These are phyloP conservation scores for Odontothrips loti DNA, from an alignment of 2,888 invertebrate genomes.

Conservation along the genomic window DNA sequence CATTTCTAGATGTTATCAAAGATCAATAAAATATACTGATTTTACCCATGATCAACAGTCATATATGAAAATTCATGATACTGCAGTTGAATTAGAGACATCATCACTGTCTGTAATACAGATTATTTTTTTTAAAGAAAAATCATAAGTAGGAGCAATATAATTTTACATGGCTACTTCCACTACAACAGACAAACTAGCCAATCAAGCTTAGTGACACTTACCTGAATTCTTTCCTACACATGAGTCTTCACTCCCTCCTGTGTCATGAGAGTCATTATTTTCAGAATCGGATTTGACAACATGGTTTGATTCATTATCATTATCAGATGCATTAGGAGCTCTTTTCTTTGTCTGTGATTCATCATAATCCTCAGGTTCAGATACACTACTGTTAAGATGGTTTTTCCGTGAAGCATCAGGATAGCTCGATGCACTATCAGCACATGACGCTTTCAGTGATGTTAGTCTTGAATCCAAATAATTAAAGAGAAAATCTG, in stretches of 20 bases:
- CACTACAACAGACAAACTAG: neutral
- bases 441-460: constrained; percentile 33
- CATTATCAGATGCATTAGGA: neutral
- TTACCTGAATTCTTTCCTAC: constrained; percentile 13
- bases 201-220: neutral
- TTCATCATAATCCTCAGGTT: neutral
- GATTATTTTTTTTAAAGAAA: neutral
- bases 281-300: neutral
- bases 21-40: neutral
- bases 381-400: neutral
- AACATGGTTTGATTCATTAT: neutral
- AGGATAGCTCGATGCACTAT: neutral
- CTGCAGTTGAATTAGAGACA: neutral
- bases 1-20: neutral
- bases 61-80: neutral
- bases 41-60: neutral
- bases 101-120: neutral
- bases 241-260: neutral
- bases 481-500: constrained; percentile 60
- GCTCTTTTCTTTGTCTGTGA: neutral
- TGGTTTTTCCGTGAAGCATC: neutral
- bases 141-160: neutral
- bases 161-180: neutral
- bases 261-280: neutral
- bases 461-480: constrained; percentile 56